These are phyloP conservation scores for Epinotia nisella DNA, from an alignment of 2,888 invertebrate genomes.

Conservation along the genomic window DNA sequence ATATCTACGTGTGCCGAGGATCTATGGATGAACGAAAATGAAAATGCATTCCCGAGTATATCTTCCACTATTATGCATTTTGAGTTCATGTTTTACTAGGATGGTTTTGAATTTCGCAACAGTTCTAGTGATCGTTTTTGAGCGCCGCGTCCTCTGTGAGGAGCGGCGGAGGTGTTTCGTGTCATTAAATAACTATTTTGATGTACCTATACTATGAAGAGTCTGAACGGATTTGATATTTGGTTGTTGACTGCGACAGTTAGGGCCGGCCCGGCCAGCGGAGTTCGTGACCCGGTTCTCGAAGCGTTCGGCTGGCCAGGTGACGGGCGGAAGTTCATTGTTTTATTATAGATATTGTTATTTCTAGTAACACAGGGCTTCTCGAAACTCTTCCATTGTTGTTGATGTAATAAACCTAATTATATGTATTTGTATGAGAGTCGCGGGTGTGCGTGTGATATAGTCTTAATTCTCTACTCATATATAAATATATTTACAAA, in stretches of 20 bases:
- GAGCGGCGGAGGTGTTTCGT: constrained; percentile 9
- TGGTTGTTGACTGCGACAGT: constrained; percentile 11
- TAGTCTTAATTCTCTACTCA: constrained; percentile 52
- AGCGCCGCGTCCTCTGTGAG: constrained; percentile 39
- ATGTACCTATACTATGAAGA: constrained; percentile 36
- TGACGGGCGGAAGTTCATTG: constrained; percentile 48
- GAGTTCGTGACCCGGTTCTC: background rate
- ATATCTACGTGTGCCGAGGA: constrained; percentile 60
- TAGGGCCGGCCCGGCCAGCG: background rate
- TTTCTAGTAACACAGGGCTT: constrained; percentile 68
- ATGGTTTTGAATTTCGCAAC: constrained; percentile 62
- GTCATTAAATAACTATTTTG: constrained; percentile 37
- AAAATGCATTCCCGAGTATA: constrained; percentile 76
- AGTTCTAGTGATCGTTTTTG: constrained; percentile 45
- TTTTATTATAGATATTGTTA: constrained; percentile 56
- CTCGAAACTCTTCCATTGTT: constrained; percentile 79
- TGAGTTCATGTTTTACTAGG: constrained; percentile 55
- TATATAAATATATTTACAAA: constrained; percentile 62
- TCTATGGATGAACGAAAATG: constrained; percentile 60
- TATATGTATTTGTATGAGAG: constrained; percentile 57
- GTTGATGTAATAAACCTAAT: constrained; percentile 60
- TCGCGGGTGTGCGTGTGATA: constrained; percentile 62
- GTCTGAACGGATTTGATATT: constrained; percentile 30
- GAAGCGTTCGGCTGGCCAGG: constrained; percentile 46
- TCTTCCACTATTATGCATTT: constrained; percentile 74